phyloP scores from a whole-genome alignment of 2,113 vertebrate genomes.

The Misgurnus anguillicaudatus region DNA sequence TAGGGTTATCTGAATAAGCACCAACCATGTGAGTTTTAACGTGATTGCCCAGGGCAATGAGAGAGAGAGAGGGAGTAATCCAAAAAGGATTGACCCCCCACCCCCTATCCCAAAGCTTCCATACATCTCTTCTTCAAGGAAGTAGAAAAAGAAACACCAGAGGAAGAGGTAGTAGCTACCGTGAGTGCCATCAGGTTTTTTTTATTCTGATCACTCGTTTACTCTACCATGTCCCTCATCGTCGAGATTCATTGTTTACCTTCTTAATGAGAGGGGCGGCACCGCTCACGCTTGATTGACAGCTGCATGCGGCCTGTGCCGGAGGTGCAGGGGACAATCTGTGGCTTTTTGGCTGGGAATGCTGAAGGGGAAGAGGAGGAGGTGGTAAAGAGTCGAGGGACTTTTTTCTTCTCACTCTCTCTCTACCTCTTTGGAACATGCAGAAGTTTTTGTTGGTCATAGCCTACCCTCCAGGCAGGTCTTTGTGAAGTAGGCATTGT shows the following conservation, averaged over 20 bases:
- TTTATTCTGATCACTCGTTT: slow-evolving; percentile 68
- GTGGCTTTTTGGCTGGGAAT: slow-evolving; percentile 77
- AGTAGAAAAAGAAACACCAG: slow-evolving; percentile 47
- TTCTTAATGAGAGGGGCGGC: slow-evolving; percentile 99
- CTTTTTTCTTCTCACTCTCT: slow-evolving; percentile 27
- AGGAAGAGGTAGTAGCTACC: slow-evolving; percentile 63
- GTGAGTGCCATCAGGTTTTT: slow-evolving; percentile 69
- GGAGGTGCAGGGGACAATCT: slow-evolving; percentile 71
- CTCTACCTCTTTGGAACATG: slow-evolving; percentile 52
- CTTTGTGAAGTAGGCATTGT: slow-evolving; percentile 59
- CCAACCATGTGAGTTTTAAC: slow-evolving; percentile 90
- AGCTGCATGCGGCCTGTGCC: slow-evolving; percentile 79
- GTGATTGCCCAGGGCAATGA: slow-evolving; percentile 82
- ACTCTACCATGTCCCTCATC: slow-evolving; percentile 90
- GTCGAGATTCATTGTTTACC: slow-evolving; percentile 96
- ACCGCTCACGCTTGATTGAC: slow-evolving; percentile 86
- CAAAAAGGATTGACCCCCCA: slow-evolving; percentile 74
- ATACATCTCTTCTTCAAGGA: slow-evolving; percentile 55
- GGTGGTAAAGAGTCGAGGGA: slow-evolving; percentile 42
- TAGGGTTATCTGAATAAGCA: slow-evolving; percentile 96
- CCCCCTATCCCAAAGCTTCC: slow-evolving; percentile 54
- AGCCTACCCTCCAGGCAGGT: slow-evolving; percentile 50
- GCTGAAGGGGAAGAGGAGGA: slow-evolving; percentile 46
- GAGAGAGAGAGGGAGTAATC: slow-evolving; percentile 75
- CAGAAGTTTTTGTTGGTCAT: slow-evolving; percentile 46